Conservation (phyloP, 1,140 invertebrate genomes). For the Panagrolaimus sp. region DNA sequence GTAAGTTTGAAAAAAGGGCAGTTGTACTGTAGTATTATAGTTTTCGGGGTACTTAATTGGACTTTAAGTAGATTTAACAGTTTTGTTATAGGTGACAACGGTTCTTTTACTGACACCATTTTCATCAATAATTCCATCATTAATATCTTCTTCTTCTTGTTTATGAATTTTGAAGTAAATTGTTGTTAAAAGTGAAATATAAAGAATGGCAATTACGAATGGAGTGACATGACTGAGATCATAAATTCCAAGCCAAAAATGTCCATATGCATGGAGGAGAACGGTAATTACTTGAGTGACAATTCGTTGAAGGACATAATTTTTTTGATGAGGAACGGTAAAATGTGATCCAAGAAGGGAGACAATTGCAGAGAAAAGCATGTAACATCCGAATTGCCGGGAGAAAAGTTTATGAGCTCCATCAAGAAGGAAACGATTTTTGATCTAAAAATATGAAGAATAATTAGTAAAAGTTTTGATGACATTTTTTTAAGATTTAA, state of each 20-base stretch:
- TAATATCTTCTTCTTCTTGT: constrained; percentile 1
- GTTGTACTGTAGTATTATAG: no score
- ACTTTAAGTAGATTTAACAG: no score
- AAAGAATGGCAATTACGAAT: background rate
- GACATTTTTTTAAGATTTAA: background rate
- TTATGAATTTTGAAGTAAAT: constrained; percentile 10
- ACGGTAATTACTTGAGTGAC: background rate
- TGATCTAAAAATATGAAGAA: background rate
- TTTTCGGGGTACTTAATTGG: no score
- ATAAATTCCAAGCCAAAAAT: constrained; percentile 1
- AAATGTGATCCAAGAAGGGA: constrained; percentile 15
- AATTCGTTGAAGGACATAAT: constrained; percentile 17
- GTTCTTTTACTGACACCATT: background rate
- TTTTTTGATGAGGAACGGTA: constrained; percentile 12
- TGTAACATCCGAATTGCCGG: constrained; percentile 11
- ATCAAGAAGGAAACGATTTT: constrained; percentile 1
- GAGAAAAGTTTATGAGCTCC: constrained; percentile 17
- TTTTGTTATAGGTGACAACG: constrained; percentile 3
- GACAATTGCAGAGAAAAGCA: constrained; percentile 14
- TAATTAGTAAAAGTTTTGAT: background rate
- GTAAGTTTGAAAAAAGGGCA: no score
- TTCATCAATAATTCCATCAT: background rate
- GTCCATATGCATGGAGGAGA: background rate
- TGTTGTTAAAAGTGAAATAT: constrained; percentile 6
- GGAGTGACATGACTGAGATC: constrained; percentile 7